Conservation (phyloP, 2,797 vertebrate genomes). For the Hyperoplus lanceolatus region DNA sequence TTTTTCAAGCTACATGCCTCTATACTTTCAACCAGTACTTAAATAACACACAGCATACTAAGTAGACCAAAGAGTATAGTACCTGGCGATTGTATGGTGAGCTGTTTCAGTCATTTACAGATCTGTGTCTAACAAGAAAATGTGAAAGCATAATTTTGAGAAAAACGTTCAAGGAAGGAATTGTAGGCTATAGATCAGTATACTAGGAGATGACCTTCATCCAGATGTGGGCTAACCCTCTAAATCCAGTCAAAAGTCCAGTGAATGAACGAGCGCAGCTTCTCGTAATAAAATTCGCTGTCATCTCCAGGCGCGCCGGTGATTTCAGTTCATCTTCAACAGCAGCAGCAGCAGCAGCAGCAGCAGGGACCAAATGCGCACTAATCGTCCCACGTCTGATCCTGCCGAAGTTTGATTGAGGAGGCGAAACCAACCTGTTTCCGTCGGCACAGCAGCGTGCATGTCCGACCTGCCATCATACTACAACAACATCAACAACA, state of each 20-base stretch:
- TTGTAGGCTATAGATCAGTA: conserved; percentile 28
- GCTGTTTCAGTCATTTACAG: neutral
- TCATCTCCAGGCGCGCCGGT: conserved; percentile 53
- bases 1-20: too few species aligned
- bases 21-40: neutral
- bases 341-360: neutral
- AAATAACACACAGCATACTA: neutral
- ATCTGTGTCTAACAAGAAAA: conserved; percentile 15
- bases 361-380: conserved; percentile 33
- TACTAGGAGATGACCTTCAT: conserved; percentile 69
- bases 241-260: conserved; percentile 57
- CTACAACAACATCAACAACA: conserved; percentile 30
- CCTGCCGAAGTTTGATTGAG: conserved; percentile 69
- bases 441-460: conserved; percentile 38
- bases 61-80: neutral
- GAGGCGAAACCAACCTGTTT: conserved; percentile 67
- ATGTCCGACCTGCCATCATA: conserved; percentile 50
- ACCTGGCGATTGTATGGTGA: neutral
- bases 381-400: conserved; percentile 61
- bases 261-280: conserved; percentile 37
- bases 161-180: neutral
- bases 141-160: conserved; percentile 4
- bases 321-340: conserved; percentile 51
- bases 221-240: conserved; percentile 49
- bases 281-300: conserved; percentile 55